phyloP scores from a whole-genome alignment of 2,888 invertebrate species.

The Phengaris alcon region DNA sequence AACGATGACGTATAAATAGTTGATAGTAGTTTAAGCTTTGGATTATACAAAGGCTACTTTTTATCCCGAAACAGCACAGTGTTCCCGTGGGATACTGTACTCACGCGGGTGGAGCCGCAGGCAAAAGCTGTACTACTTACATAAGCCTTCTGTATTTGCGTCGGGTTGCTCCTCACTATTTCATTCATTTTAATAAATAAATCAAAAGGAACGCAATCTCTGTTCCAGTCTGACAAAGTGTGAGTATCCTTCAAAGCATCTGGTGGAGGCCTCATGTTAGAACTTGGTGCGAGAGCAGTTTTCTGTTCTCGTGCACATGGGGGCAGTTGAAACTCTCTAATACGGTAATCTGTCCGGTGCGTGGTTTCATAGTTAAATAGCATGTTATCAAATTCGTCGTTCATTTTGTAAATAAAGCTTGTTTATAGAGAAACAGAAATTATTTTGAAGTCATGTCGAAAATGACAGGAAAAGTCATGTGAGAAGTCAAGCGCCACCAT shows the following conservation, averaged over 20 bases:
- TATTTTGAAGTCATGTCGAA: no score
- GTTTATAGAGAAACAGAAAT: neutral
- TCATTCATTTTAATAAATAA: slow-evolving; percentile 44
- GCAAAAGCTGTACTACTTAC: slow-evolving; percentile 36
- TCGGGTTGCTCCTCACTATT: slow-evolving; percentile 44
- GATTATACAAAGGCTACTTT: no score
- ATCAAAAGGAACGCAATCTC: slow-evolving; percentile 41
- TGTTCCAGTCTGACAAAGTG: slow-evolving; percentile 45
- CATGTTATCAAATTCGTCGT: slow-evolving; percentile 35
- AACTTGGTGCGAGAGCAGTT: neutral
- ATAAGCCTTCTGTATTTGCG: slow-evolving; percentile 41
- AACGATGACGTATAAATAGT: no score
- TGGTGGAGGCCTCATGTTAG: neutral
- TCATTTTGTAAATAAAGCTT: slow-evolving; percentile 32
- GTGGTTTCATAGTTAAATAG: slow-evolving; percentile 44
- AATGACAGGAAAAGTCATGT: no score
- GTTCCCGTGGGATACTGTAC: no score
- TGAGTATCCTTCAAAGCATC: slow-evolving; percentile 45
- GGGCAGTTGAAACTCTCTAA: slow-evolving; percentile 34
- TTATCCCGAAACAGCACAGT: no score
- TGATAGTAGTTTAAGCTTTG: no score
- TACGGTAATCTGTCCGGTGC: slow-evolving; percentile 40
- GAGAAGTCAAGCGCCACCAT: no score
- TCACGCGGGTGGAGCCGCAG: neutral
- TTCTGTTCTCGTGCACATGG: neutral